phyloP scores from a whole-genome alignment of 1,140 invertebrate species.

The Brachystomella parvula region DNA sequence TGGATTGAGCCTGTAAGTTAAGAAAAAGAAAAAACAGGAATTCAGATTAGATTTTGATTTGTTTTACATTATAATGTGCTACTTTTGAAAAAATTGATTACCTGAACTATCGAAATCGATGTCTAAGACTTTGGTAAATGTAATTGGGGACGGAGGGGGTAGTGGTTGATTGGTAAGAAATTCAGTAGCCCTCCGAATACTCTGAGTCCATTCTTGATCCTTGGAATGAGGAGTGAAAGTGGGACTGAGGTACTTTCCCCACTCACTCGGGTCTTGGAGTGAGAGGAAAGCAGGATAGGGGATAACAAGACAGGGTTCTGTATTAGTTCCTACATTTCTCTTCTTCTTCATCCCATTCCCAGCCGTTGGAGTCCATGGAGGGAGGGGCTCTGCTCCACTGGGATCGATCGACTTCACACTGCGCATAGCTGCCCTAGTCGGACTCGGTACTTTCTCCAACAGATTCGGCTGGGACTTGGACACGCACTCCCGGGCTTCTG shows the following conservation, averaged over 20 bases:
- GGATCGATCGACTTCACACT: slow-evolving; percentile 27
- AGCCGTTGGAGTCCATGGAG: not conserved
- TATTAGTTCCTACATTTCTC: not conserved
- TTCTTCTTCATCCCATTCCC: no score
- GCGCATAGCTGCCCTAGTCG: slow-evolving; percentile 29
- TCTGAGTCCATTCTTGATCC: slow-evolving; percentile 21
- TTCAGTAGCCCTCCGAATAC: slow-evolving; percentile 12
- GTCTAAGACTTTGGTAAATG: slow-evolving; percentile 18
- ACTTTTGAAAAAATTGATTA: slow-evolving; percentile 15
- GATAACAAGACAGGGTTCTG: not conserved
- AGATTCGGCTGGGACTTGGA: not conserved
- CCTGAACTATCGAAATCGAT: slow-evolving; percentile 21
- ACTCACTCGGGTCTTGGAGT: not conserved
- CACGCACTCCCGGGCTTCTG: not conserved
- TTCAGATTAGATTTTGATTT: not conserved
- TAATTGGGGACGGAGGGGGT: not conserved
- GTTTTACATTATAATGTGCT: not conserved
- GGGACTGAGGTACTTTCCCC: not conserved
- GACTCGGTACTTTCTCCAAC: not conserved
- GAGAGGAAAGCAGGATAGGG: not conserved
- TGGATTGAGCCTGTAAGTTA: not conserved
- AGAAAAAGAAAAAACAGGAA: not conserved
- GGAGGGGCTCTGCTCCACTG: slow-evolving; percentile 12
- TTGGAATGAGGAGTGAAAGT: slow-evolving; percentile 17
- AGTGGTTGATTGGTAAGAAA: not conserved